phyloP scores from a whole-genome alignment of 1,140 invertebrate species.

The Pseudomyrmex cubaensis region DNA sequence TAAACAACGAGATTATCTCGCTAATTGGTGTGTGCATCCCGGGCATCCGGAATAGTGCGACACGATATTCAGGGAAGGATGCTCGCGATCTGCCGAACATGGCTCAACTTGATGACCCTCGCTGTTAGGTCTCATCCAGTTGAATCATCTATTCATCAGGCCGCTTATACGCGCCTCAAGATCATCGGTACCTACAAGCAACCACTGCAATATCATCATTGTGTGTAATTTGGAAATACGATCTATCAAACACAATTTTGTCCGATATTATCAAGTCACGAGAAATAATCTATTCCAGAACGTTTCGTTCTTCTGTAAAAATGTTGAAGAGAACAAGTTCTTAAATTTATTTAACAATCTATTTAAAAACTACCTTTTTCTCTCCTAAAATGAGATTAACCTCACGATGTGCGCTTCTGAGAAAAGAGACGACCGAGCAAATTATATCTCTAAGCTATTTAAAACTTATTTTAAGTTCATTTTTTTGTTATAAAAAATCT shows the following conservation, averaged over 20 bases:
- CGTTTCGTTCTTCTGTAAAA: no score
- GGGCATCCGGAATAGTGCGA: conserved; percentile 50
- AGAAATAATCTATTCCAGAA: no score
- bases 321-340: no score
- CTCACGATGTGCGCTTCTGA: no score
- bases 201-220: conserved; percentile 4
- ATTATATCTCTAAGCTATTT: no score
- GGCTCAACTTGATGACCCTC: conserved; percentile 50
- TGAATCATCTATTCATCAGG: conserved; percentile 50
- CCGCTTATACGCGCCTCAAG: not conserved
- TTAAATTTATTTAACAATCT: no score
- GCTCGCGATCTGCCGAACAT: conserved; percentile 51
- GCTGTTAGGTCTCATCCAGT: conserved; percentile 28
- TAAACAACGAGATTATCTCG: conserved; percentile 77
- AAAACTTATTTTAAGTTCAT: no score
- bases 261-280: no score
- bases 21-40: conserved; percentile 72
- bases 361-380: no score
- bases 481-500: no score
- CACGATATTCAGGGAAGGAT: conserved; percentile 54
- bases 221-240: not conserved
- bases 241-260: not conserved
- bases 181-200: not conserved
- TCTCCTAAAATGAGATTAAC: no score
- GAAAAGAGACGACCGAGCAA: no score